These are phyloP conservation scores for Trachops cirrhosus DNA, from an alignment of 2,797 vertebrate genomes.

Conservation along the genomic window DNA sequence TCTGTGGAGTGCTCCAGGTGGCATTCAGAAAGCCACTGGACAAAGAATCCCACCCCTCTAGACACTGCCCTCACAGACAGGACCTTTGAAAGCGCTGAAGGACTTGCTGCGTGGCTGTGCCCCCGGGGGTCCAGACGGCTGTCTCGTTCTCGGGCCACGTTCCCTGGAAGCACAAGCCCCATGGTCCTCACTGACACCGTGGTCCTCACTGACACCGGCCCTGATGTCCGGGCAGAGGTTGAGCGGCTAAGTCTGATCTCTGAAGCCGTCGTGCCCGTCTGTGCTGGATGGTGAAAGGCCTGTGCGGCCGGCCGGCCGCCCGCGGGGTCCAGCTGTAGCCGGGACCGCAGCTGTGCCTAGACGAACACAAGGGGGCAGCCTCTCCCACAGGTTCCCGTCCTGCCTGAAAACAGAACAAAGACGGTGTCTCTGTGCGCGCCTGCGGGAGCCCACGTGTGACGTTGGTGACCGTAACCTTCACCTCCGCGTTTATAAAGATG, in stretches of 20 bases:
- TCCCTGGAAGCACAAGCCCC: conserved; percentile 69
- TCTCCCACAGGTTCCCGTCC: conserved; percentile 62
- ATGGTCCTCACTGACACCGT: conserved; percentile 60
- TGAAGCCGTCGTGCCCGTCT: conserved; percentile 49
- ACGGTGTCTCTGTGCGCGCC: accelerated
- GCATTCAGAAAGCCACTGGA: background rate
- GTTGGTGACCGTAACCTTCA: too few species aligned
- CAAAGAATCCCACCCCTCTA: conserved; percentile 68
- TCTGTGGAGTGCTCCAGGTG: background rate
- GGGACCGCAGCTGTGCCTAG: background rate
- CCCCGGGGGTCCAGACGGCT: conserved; percentile 76
- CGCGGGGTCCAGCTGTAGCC: conserved; percentile 47
- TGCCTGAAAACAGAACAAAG: conserved; percentile 77
- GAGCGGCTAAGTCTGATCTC: conserved; percentile 66
- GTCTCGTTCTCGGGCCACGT: conserved; percentile 76
- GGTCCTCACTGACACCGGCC: conserved; percentile 63
- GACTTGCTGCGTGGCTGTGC: conserved; percentile 76
- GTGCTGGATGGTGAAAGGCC: conserved; percentile 5
- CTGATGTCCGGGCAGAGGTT: conserved; percentile 74
- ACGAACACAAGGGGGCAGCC: conserved; percentile 81
- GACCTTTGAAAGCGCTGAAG: conserved; percentile 80
- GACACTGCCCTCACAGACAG: conserved; percentile 72
- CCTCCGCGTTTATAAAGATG: background rate
- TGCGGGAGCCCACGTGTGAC: background rate
- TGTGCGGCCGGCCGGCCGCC: background rate